These are phyloP conservation scores for Ericerus pela DNA, from an alignment of 1,140 invertebrate species.

Conservation along the genomic window DNA sequence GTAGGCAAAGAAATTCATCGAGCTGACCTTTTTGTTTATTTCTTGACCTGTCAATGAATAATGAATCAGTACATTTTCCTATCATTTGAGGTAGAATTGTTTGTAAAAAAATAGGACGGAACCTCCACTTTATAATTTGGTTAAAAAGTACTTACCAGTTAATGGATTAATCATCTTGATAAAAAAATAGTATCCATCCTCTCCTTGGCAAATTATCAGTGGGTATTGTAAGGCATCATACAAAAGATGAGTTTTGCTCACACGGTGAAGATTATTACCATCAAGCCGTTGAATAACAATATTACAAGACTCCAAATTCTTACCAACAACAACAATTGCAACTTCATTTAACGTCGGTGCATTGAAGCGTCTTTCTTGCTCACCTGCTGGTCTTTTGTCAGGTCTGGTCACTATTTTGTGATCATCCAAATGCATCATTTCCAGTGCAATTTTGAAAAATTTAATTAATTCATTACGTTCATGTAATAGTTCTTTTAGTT, in stretches of 20 bases:
- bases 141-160: no score
- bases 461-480: conserved; percentile 29
- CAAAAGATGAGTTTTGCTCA: conserved; percentile 32
- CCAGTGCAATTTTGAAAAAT: conserved; percentile 20
- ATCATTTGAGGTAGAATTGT: no score
- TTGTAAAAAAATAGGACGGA: no score
- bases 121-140: no score
- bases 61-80: no score
- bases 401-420: conserved; percentile 23
- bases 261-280: conserved; percentile 25
- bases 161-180: no score
- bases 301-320: conserved; percentile 23
- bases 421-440: neutral
- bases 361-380: conserved; percentile 23
- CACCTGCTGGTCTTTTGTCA: conserved; percentile 23
- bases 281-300: conserved; percentile 27
- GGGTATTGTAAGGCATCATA: conserved; percentile 37
- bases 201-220: conserved; percentile 34
- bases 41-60: neutral
- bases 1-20: conserved; percentile 26
- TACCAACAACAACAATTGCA: conserved; percentile 23
- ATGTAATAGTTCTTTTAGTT: conserved; percentile 29
- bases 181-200: conserved; percentile 23
- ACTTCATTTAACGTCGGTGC: conserved; percentile 23
- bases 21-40: conserved; percentile 23